Evolutionary conservation across 2,888 invertebrate genomes (phyloP).

Genomic region (Pedicia rivosa): DNA sequence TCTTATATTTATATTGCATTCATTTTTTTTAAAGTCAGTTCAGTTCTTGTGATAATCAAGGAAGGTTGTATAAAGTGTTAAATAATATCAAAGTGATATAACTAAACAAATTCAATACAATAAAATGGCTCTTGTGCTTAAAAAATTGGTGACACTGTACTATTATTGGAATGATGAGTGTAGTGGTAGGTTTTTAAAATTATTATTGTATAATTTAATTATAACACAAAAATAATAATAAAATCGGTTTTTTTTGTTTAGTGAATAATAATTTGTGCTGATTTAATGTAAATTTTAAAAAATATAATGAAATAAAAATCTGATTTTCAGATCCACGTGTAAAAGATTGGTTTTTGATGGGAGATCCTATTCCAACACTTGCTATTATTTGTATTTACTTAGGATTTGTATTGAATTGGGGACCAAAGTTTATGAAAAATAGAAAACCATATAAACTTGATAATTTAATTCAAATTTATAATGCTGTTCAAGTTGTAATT

Average conservation of each 20-base stretch:
- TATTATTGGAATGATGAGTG: slow-evolving; percentile 26
- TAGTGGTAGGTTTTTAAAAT: slow-evolving; percentile 26
- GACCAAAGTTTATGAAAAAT: slow-evolving; percentile 55
- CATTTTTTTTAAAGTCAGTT: no score
- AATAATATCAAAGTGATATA: no score
- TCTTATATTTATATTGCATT: no score
- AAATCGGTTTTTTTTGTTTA: no score
- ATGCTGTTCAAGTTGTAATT: slow-evolving; percentile 44
- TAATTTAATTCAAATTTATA: slow-evolving; percentile 47
- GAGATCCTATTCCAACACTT: slow-evolving; percentile 44
- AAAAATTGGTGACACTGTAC: slow-evolving; percentile 24
- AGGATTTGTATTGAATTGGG: slow-evolving; percentile 49
- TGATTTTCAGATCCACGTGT: slow-evolving; percentile 40
- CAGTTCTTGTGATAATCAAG: no score
- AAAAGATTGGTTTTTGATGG: slow-evolving; percentile 46
- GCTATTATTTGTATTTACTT: slow-evolving; percentile 43
- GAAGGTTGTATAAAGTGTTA: no score
- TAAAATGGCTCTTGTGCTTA: slow-evolving; percentile 30
- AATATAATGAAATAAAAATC: no score
- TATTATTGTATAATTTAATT: no score
- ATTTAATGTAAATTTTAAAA: no score
- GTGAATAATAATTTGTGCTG: no score
- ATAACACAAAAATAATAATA: no score
- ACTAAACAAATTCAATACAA: no score
- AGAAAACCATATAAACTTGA: slow-evolving; percentile 46